Base-by-base conservation (phyloP, 1,140 invertebrate species). In the Zaprionus gabonicus region DNA sequence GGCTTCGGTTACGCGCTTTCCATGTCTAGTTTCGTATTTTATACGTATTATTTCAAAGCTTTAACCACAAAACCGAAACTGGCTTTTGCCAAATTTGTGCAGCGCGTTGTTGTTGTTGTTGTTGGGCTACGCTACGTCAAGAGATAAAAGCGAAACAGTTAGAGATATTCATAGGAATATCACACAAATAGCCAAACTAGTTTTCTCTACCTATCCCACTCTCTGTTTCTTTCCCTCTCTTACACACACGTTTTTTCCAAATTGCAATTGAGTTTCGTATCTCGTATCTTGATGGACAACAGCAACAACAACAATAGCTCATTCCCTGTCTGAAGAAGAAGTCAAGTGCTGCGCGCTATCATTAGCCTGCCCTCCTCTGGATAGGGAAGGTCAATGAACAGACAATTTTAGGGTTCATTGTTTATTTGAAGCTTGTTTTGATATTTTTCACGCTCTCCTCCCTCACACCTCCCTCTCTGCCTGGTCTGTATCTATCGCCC, bases 31-130 rank as follows among this genome's bases (percentile, higher is more conserved):
- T 46, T n/a, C 38, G 38, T n/a, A n/a, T 41, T n/a, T n/a, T 34
- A 9, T 41, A 9, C n/a, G 41, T 46, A 46, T 20, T 10, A 46
- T 46, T 46, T 46, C 7, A 46, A 46, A 38, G 25, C 73, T 41
- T 20, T 13, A 71, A 44, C 68, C 46, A 53, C 67, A 77, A 69
- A 51, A 23, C 20, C 31, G 49, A 78, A 74, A 78, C 73, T 79
- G 17, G 77, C 66, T 82, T 80, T 80, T 80, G 77, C 77, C 81
- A 80, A 80, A 82, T 84, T 77, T 74, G 76, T 74, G 73, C 80
- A 77, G 66, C 46, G 66, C 46, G 31, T 73, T 70, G 23, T 2
- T 23, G 23, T 1, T 27, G 27, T 5, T 31, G 31, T 34, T 34
- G 31, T 73, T 70, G 63, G 51, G 44, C 38, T 63, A 73, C 38